Conservation (phyloP, 2,888 invertebrate species). For the Choreutis nemorana region DNA sequence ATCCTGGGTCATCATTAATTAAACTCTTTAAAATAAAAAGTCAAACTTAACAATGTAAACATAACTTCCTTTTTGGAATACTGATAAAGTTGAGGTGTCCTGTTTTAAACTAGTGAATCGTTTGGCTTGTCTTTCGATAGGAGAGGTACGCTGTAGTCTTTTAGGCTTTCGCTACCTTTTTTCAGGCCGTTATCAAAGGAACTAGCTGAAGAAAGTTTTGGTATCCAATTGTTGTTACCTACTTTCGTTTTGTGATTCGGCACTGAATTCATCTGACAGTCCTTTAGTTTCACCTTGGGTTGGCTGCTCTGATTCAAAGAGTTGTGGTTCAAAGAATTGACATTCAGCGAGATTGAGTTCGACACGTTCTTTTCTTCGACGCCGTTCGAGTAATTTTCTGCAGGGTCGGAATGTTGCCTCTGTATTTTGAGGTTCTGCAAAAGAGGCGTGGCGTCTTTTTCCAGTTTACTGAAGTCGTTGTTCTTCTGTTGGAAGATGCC, state of each 20-base stretch:
- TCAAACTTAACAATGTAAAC: too few species aligned
- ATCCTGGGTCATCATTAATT: too few species aligned
- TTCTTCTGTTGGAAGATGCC: constrained; percentile 34
- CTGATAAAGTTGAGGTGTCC: too few species aligned
- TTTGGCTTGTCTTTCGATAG: constrained; percentile 50
- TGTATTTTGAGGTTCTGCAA: constrained; percentile 42
- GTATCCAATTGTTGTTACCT: constrained; percentile 61
- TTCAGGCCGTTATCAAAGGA: constrained; percentile 51
- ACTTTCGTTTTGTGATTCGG: constrained; percentile 44
- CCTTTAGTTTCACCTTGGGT: constrained; percentile 51
- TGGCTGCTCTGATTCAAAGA: constrained; percentile 31
- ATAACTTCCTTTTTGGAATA: constrained; percentile 3
- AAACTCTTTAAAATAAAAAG: too few species aligned
- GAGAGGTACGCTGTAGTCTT: constrained; percentile 58
- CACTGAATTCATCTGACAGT: constrained; percentile 33
- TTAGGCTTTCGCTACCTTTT: constrained; percentile 38
- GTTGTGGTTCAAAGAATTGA: constrained; percentile 43
- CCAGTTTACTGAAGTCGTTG: constrained; percentile 33
- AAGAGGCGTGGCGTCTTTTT: constrained; percentile 44
- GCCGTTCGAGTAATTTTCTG: constrained; percentile 43
- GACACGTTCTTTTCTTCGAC: constrained; percentile 32
- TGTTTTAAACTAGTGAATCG: constrained; percentile 46
- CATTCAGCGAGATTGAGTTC: constrained; percentile 46
- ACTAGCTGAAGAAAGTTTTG: constrained; percentile 48
- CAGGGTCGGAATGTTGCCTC: constrained; percentile 44